Evolutionary conservation across 2,113 vertebrate species (phyloP).

Genomic region (Limnothrissa miodon): DNA sequence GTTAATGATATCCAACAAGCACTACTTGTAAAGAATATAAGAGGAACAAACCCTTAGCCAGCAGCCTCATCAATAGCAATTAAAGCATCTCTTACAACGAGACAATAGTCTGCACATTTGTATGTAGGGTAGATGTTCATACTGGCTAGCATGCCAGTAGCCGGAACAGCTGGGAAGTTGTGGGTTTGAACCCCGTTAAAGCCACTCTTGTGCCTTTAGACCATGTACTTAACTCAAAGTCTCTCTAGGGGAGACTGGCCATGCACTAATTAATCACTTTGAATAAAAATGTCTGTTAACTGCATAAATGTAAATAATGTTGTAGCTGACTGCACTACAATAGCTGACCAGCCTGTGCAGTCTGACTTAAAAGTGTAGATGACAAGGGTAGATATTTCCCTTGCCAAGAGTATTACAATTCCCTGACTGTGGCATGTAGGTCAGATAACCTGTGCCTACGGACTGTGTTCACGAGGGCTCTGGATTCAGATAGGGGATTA

Average conservation of each 20-base stretch:
- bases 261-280: no score
- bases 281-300: no score
- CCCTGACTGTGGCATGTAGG: background rate
- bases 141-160: no score
- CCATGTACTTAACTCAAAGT: no score
- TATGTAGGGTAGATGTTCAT: no score
- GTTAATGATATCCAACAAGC: background rate
- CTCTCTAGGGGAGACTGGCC: no score
- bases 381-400: background rate
- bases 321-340: background rate
- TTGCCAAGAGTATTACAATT: slow-evolving; percentile 5
- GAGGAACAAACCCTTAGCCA: no score
- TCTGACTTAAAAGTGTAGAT: background rate
- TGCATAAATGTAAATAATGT: background rate
- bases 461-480: background rate
- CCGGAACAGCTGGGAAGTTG: no score
- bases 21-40: background rate
- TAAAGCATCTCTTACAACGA: background rate
- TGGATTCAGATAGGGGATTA: slow-evolving; percentile 30
- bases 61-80: background rate
- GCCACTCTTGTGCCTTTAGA: no score
- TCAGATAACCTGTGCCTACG: slow-evolving; percentile 13
- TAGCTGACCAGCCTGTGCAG: background rate
- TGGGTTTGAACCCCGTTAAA: no score
- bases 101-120: no score